A percentile compares a stretch with the other conserved stretches of the same genome.
These are phyloP conservation scores for Andrena chrysosceles DNA, from an alignment of 2,888 invertebrate genomes.

Conservation along the genomic window DNA sequence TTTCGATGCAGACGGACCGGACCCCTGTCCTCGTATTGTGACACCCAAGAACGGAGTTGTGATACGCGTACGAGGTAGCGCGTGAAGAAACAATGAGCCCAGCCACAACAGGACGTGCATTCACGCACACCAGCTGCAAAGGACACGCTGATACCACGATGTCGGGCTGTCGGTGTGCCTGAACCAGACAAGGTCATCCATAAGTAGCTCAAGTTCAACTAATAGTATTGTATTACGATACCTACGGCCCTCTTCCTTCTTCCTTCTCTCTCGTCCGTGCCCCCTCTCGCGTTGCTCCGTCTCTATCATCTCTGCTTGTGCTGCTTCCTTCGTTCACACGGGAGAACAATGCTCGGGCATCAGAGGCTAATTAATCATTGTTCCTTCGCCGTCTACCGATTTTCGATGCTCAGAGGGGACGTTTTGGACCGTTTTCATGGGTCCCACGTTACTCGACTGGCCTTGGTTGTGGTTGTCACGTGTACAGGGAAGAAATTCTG, in stretches of 20 bases:
- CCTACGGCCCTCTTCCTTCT: constrained; percentile 68
- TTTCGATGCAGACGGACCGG: constrained; percentile 47
- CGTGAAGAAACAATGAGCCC: constrained; percentile 51
- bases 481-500: too few species aligned
- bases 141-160: constrained; percentile 29
- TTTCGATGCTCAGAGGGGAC: not conserved
- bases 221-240: constrained; percentile 79
- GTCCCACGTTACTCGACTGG: too few species aligned
- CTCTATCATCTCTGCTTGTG: constrained; percentile 13
- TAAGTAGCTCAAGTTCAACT: constrained; percentile 83
- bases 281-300: constrained; percentile 32
- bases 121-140: constrained; percentile 43
- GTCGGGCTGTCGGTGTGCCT: constrained; percentile 33
- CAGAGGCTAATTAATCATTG: constrained; percentile 43
- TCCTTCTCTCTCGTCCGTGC: constrained; percentile 62
- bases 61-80: constrained; percentile 39
- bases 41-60: constrained; percentile 35
- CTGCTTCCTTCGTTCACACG: constrained; percentile 40
- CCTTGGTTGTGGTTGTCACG: too few species aligned
- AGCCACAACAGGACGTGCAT: constrained; percentile 55
- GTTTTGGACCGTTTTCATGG: not conserved
- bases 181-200: constrained; percentile 80
- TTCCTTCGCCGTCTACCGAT: constrained; percentile 3
- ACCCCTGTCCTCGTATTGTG: constrained; percentile 37
- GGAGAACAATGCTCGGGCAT: constrained; percentile 45